A percentile compares a stretch with the other conserved stretches of the same genome.
phyloP scores from a whole-genome alignment of 2,113 vertebrate genomes.

The Agelaius tricolor region DNA sequence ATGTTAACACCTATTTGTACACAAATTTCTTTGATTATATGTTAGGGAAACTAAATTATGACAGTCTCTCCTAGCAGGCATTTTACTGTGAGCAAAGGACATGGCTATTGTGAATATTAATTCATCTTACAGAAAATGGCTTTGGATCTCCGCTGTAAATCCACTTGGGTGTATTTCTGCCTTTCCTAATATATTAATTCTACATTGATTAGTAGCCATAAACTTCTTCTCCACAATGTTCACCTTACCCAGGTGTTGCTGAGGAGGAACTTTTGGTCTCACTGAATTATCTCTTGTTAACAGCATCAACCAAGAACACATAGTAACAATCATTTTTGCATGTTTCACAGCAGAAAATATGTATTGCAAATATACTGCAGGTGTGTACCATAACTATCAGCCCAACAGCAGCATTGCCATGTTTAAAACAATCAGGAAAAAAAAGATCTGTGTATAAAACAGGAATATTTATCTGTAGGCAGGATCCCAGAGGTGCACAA shows the following conservation, averaged over 20 bases:
- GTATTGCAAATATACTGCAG: background rate
- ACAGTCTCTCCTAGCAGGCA: background rate
- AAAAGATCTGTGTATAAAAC: background rate
- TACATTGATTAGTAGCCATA: background rate
- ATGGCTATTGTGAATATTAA: slow-evolving; percentile 9
- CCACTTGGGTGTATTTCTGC: background rate
- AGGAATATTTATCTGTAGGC: background rate
- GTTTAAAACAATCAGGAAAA: background rate
- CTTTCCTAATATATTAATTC: background rate
- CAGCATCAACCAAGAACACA: background rate
- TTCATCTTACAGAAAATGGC: background rate
- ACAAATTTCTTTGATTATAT: slow-evolving; percentile 47
- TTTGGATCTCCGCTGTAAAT: background rate
- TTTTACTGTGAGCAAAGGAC: background rate
- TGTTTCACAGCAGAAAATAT: slow-evolving; percentile 18
- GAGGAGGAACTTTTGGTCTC: background rate
- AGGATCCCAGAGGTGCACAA: background rate
- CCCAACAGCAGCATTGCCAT: background rate
- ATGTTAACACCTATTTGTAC: slow-evolving; percentile 73
- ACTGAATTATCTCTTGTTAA: background rate
- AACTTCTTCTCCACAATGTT: background rate
- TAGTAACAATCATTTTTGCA: background rate
- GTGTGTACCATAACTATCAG: background rate
- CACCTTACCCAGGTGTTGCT: background rate
- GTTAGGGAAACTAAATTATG: background rate